A percentile compares a stretch with the other conserved stretches of the same genome.
Conservation (phyloP, 1,140 invertebrate species). For the Drosophila baimaii region DNA sequence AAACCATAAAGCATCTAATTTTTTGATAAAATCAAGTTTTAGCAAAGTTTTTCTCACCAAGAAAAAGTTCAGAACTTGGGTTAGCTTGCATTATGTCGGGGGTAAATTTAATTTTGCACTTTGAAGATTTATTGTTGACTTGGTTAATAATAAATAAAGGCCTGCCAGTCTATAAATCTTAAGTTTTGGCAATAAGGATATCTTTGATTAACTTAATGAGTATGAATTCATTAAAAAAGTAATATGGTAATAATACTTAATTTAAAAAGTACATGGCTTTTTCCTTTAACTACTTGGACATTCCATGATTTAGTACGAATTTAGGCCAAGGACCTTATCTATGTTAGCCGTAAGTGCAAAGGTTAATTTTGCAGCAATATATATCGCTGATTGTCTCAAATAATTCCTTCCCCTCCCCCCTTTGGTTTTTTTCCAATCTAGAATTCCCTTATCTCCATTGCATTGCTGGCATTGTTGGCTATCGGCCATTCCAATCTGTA, state of each 20-base stretch:
- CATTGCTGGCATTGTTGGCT: constrained; percentile 36
- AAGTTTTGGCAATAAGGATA: too few species aligned
- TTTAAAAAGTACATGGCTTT: too few species aligned
- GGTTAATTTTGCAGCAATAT: constrained; percentile 15
- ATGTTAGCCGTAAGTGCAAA: neutral
- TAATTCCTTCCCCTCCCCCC: neutral
- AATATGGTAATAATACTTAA: too few species aligned
- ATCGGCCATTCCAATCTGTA: constrained; percentile 51
- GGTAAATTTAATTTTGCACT: constrained; percentile 5
- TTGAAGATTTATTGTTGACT: constrained; percentile 9
- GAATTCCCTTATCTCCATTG: constrained; percentile 40
- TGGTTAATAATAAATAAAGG: neutral
- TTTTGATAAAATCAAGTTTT: constrained; percentile 39
- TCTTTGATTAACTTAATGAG: too few species aligned
- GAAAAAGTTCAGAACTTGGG: constrained; percentile 13
- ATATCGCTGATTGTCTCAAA: constrained; percentile 2
- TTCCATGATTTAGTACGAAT: neutral
- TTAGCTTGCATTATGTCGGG: neutral
- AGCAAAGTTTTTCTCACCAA: constrained; percentile 12
- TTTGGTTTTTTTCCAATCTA: constrained; percentile 24
- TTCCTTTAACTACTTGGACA: neutral
- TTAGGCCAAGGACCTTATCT: constrained; percentile 13
- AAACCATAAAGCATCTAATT: constrained; percentile 39
- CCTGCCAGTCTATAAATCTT: neutral
- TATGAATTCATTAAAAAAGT: too few species aligned